These are phyloP conservation scores for Bradysia coprophila DNA, from an alignment of 1,140 invertebrate genomes.

Conservation along the genomic window DNA sequence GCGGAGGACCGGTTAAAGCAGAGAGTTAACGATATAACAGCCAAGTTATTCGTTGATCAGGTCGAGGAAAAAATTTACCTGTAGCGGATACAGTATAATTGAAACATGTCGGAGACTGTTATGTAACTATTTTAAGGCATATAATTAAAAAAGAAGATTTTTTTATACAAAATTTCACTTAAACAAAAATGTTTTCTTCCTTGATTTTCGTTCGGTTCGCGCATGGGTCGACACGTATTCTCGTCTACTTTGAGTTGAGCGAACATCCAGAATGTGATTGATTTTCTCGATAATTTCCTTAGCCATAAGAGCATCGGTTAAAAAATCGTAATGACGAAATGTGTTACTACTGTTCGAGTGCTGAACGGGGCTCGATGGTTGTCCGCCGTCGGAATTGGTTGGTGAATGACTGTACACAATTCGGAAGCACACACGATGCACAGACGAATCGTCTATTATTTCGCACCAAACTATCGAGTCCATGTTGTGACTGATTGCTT, in stretches of 20 bases:
- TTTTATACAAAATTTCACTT: no score
- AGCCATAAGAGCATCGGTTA: constrained; percentile 52
- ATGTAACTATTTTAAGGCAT: no score
- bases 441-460: constrained; percentile 47
- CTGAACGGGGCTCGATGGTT: background rate
- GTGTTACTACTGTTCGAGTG: constrained; percentile 18
- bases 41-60: no score
- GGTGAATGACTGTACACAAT: constrained; percentile 7
- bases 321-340: constrained; percentile 77
- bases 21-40: no score
- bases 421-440: constrained; percentile 29
- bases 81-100: no score
- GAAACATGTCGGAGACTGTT: no score
- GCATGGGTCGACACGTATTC: constrained; percentile 40
- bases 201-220: no score
- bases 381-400: background rate
- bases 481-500: constrained; percentile 42
- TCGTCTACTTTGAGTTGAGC: constrained; percentile 53
- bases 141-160: no score
- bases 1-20: no score
- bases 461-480: constrained; percentile 75
- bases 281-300: constrained; percentile 74
- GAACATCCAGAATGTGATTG: constrained; percentile 67
- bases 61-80: no score
- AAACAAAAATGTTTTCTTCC: no score